phyloP scores from a whole-genome alignment of 2,888 invertebrate species.

The Platycnemis pennipes region DNA sequence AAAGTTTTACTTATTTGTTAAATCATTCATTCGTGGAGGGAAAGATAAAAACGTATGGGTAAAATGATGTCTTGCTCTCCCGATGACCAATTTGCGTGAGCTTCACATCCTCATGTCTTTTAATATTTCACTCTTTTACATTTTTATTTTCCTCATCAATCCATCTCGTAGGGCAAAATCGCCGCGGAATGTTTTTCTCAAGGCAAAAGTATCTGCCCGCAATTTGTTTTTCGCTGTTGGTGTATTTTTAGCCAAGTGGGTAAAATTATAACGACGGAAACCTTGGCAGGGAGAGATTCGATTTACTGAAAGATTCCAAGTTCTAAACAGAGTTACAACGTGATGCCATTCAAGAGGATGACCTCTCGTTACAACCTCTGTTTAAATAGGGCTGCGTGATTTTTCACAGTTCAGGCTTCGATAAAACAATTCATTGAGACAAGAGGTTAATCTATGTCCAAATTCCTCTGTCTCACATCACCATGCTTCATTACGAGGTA shows the following conservation, averaged over 20 bases:
- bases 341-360: too few relatives aligned
- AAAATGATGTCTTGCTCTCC: neutral
- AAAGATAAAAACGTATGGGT: too few relatives aligned
- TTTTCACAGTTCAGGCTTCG: neutral
- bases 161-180: neutral
- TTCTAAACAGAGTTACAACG: neutral
- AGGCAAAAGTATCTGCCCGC: neutral
- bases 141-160: neutral
- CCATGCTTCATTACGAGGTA: too few relatives aligned
- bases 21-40: too few relatives aligned
- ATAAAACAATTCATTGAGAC: neutral
- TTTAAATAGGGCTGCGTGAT: neutral
- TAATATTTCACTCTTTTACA: neutral
- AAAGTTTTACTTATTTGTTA: too few relatives aligned
- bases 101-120: neutral
- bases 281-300: neutral
- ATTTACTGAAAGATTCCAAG: neutral
- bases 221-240: neutral
- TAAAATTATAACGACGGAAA: neutral
- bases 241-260: neutral
- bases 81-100: neutral
- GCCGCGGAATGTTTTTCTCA: neutral
- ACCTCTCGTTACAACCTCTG: neutral
- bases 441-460: too few relatives aligned
- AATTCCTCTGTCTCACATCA: too few relatives aligned